Base-by-base conservation (phyloP, 1,140 invertebrate genomes). In the Mamestra configurata region DNA sequence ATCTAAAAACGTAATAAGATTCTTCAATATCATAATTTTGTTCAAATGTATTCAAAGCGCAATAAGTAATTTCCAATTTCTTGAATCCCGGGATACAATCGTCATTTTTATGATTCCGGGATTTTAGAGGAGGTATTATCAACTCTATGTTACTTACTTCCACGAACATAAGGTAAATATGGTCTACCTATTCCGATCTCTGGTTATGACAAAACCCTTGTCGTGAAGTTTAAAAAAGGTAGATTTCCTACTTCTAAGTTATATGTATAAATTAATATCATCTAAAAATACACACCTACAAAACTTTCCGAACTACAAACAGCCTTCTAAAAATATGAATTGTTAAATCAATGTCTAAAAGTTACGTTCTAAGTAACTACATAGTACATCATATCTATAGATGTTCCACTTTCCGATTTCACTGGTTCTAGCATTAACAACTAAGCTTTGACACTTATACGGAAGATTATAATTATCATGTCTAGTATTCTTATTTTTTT, bases 291-390 rank as follows among this genome's bases (percentile, higher is more conserved):
- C 72, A 71, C 75, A 77, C 64, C 80, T 81, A 70, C 76, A 83
- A 86, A 90, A 87, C 79, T 82, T 88, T 84, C 85, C 88, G 71
- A 89, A 89, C 80, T 88, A 90, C 85, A 83, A 87, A 90, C 83
- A 90, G 84, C 81, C 85, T 61, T 92, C 89, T 90, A 92, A 90
- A 92, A 92, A 91, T 90, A 90, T 86, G 27, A 84, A 84, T 79
- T 66, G 27, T 89, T 84, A 86, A 86, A 81, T 77, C 79, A 88
- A 86, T 84, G 77, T 81, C 80, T 83, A 88, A 81, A 83, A 71
- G 73, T 73, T 83, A 81, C 80, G 70, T 75, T 66, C 46, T 70
- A 70, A 70, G 49, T 76, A 76, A 79, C 59, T 51, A 49, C 13
- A 49, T 49, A 61, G 10, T 46, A 51, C 24, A 71, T 55, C 49